Evolutionary conservation across 2,113 vertebrate genomes (phyloP).

Genomic region (Herpetotheres cachinnans): DNA sequence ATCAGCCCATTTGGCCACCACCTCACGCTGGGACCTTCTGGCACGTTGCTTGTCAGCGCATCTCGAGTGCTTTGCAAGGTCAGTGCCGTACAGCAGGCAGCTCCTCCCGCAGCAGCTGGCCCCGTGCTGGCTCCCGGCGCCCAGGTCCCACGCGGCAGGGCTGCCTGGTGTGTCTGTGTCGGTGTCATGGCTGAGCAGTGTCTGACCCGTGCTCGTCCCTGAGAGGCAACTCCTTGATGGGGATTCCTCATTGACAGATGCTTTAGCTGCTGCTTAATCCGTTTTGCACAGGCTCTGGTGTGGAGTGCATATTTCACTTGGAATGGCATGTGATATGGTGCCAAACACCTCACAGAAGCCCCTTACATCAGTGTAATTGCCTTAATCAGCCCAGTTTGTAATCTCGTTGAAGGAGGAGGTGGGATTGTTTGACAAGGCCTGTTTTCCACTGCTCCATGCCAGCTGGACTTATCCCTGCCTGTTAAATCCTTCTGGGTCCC

Average conservation of each 20-base stretch:
- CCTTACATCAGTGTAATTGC: not conserved
- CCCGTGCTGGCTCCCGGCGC: rapidly evolving
- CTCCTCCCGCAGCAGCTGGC: not conserved
- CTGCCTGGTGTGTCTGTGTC: rapidly evolving
- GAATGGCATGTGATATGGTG: not conserved
- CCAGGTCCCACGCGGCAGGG: rapidly evolving
- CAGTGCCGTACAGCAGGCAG: not conserved
- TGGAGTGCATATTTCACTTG: not conserved
- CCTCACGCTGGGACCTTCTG: not conserved
- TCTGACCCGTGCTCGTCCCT: rapidly evolving
- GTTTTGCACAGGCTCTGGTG: not conserved
- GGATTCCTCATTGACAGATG: not conserved
- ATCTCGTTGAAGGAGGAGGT: not conserved
- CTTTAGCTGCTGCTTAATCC: not conserved
- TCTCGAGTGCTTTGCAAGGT: rapidly evolving
- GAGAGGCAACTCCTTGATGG: not conserved
- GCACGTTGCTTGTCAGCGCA: rapidly evolving
- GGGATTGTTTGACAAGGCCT: not conserved
- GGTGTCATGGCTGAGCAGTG: not conserved
- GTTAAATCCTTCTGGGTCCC: not conserved
- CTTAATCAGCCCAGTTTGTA: not conserved
- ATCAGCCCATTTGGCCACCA: not conserved
- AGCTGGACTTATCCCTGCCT: not conserved
- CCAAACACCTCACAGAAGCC: not conserved
- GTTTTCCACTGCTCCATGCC: not conserved